phyloP scores from a whole-genome alignment of 2,113 vertebrate species.

The Callipepla californica region DNA sequence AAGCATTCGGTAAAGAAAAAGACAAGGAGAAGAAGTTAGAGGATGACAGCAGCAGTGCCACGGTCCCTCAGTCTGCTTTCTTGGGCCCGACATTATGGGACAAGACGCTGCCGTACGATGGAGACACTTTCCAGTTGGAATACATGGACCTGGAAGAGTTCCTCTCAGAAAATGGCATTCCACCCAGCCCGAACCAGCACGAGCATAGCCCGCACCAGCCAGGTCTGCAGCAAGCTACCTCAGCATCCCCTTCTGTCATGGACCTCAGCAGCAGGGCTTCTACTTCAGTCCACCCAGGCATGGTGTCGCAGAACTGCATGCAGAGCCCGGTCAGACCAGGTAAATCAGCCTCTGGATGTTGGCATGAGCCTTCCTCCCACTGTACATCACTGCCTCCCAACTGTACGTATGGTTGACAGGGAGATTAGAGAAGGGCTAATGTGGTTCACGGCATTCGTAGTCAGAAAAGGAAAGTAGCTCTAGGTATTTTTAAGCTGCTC shows the following conservation, averaged over 20 bases:
- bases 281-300: slow-evolving; percentile 85
- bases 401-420: background rate
- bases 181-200: slow-evolving; percentile 87
- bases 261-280: slow-evolving; percentile 92
- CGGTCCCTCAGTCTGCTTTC: slow-evolving; percentile 94
- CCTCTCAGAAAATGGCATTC: slow-evolving; percentile 97
- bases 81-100: slow-evolving; percentile 98
- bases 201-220: slow-evolving; percentile 84
- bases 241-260: slow-evolving; percentile 87
- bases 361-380: background rate
- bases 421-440: background rate
- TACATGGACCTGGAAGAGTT: slow-evolving; percentile 99
- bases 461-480: background rate
- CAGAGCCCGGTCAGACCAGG: slow-evolving; percentile 90
- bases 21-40: slow-evolving; percentile 96
- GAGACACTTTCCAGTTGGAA: slow-evolving; percentile 97
- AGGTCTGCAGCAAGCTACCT: slow-evolving; percentile 80
- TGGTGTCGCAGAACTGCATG: slow-evolving; percentile 88
- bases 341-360: slow-evolving; percentile 68
- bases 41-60: slow-evolving; percentile 85
- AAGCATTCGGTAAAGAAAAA: slow-evolving; percentile 93
- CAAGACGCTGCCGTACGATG: slow-evolving; percentile 97
- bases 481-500: background rate
- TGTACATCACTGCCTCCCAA: background rate
- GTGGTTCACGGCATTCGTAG: background rate